Base-by-base conservation (phyloP, 1,140 invertebrate genomes). In the Meloidogyne hapla region DNA sequence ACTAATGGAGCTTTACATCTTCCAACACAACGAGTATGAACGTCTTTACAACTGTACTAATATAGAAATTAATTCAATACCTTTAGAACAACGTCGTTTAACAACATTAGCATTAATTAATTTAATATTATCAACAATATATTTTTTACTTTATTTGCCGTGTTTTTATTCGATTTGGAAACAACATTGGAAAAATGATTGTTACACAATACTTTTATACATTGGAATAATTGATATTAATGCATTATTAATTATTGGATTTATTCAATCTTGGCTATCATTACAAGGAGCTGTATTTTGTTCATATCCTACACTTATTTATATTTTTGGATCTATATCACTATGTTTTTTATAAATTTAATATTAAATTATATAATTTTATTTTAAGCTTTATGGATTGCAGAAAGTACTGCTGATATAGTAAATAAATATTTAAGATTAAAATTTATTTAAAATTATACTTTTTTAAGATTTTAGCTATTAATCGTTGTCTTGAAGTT, bases 261-360 rank as follows among this genome's bases (percentile, higher is more conserved):
- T 75, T 56, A 21, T 75, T 21, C 74, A 75, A n/a, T 26, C 56
- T 0, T n/a, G 23, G 63, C 18, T 75, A 21, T 5, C 63, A 21
- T 56, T 75, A 25, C 21, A 68, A 9, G 74, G 74, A 3, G 66
- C 74, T 33, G 33, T 75, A n/a, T 75, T 45, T 63, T 75, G 74
- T 48, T 67, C 64, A 4, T 62, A 25, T 38, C 74, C 74, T 28
- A 75, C 38, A 56, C 25, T 75, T 33, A 75, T 61, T 28, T 75
- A 75, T 48, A 33, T 68, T 48, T 10, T 25, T 63, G 74, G 74
- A 2, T 33, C 64, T 9, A 38, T 73, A 40, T 21, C 25, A 1
- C 25, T 42, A 63, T 28, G 68, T 69, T 12, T n/a, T 9, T n/a
- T n/a, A n/a, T 21, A 68, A 68, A 2, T 25, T 26, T 26, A 26